Base-by-base conservation (phyloP, 1,140 invertebrate species). In the Lepidurus couesii region DNA sequence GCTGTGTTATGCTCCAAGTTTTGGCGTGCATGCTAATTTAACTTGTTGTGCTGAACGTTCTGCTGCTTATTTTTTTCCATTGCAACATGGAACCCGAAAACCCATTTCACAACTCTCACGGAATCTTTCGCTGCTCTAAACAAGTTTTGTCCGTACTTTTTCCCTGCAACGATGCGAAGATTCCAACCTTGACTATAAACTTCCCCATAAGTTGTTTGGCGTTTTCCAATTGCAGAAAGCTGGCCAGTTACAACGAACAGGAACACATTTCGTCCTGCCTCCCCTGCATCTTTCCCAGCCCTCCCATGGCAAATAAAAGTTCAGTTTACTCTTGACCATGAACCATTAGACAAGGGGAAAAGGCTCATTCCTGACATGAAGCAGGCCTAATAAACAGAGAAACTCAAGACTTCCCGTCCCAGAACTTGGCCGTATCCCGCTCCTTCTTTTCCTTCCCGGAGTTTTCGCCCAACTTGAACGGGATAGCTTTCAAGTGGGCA, bases 371-470 rank as follows among this genome's bases (percentile, higher is more conserved):
- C 53, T 65, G 53, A 65, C 53, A 65, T 13, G 53, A 65, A 65
- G 53, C 53, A 65, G 53, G 53, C 53, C 53, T 65, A 65, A 65
- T 65, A 65, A 65, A 65, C 53, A 65, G 53, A 65, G 53, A 65
- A 65, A 65, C 53, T 65, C 16, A 21, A 65, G 53, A 65, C 53
- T 65, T 65, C 53, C 53, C 53, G 53, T 65, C n/a, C 16, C 16
- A 65, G 53, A n/a, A n/a, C 21, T 21, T 65, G 53, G 21, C 53
- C 53, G 21, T 65, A 13, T 7, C 16, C 53, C 21, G 16, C 21
- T 13, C 53, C 53, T 65, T 21, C 21, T 21, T 65, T 65, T 65
- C 53, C 53, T 65, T 21, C 21, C 53, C 53, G 10, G 4, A 65
- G 21, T 65, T 65, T 65, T 65, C 53, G n/a, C n/a, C 53, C 16